phyloP scores from a whole-genome alignment of 2,113 vertebrate species.

The Tetrax tetrax region DNA sequence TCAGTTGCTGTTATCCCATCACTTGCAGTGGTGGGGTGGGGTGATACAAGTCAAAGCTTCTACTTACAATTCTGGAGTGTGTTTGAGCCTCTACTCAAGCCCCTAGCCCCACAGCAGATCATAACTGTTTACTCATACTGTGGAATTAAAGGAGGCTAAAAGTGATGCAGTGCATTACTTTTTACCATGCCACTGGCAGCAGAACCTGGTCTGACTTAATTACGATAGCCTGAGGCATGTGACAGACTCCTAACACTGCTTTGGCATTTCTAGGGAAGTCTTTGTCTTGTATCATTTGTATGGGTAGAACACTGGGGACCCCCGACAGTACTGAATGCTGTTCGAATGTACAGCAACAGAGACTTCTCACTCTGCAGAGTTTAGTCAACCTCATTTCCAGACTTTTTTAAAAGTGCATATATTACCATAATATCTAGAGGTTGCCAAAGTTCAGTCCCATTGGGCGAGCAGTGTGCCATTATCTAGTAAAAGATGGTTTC shows the following conservation, averaged over 20 bases:
- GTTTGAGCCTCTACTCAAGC: background rate
- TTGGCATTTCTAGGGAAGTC: slow-evolving; percentile 15
- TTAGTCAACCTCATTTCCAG: background rate
- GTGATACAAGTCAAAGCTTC: background rate
- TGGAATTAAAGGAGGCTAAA: background rate
- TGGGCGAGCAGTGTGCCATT: background rate
- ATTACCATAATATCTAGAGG: slow-evolving; percentile 15
- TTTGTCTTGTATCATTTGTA: background rate
- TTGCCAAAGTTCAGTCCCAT: background rate
- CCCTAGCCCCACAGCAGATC: background rate
- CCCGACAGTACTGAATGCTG: background rate
- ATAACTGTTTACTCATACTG: background rate
- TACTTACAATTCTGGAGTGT: background rate
- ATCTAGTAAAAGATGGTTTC: background rate
- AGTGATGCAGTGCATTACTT: background rate
- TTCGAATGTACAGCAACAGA: background rate
- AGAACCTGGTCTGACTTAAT: background rate
- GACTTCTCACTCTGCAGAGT: background rate
- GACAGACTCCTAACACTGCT: background rate
- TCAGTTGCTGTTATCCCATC: background rate
- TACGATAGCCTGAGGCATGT: background rate
- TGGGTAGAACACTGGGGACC: background rate
- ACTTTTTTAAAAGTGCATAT: background rate
- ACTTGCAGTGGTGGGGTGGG: background rate
- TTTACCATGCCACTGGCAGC: background rate